These are phyloP conservation scores for Solenopsis fugax DNA, from an alignment of 1,140 invertebrate species.

Conservation along the genomic window DNA sequence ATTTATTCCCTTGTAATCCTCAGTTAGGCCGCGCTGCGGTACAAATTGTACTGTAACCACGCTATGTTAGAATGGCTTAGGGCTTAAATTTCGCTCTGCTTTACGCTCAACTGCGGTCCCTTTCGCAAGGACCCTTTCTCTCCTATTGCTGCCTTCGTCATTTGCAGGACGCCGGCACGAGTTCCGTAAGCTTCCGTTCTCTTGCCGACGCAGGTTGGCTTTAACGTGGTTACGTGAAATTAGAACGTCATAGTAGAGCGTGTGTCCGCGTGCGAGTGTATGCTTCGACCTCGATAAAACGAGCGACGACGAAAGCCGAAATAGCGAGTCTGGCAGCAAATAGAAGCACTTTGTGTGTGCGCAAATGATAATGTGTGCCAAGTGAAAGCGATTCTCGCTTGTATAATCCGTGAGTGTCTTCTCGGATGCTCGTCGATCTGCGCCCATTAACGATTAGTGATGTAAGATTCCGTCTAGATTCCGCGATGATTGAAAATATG, in stretches of 20 bases:
- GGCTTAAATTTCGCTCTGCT: slow-evolving; percentile 48
- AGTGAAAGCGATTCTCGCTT: slow-evolving; percentile 71
- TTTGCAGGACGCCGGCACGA: slow-evolving; percentile 15
- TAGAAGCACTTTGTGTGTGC: slow-evolving; percentile 37
- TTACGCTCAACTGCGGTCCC: slow-evolving; percentile 40
- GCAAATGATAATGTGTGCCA: slow-evolving; percentile 51
- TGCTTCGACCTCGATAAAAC: slow-evolving; percentile 65
- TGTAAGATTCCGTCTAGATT: slow-evolving; percentile 17
- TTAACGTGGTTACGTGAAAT: slow-evolving; percentile 72
- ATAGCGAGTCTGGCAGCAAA: slow-evolving; percentile 59
- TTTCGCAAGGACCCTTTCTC: slow-evolving; percentile 20
- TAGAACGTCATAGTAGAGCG: slow-evolving; percentile 73
- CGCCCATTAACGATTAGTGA: not conserved
- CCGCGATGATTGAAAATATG: not conserved
- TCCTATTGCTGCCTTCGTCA: slow-evolving; percentile 9
- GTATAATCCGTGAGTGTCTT: slow-evolving; percentile 54
- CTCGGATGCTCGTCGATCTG: not conserved
- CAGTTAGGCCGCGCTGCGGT: not conserved
- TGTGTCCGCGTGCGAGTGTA: slow-evolving; percentile 25
- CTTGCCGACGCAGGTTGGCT: slow-evolving; percentile 15
- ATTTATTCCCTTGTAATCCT: not conserved
- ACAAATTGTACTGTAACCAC: slow-evolving; percentile 37
- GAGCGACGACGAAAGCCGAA: slow-evolving; percentile 56
- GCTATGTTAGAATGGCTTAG: slow-evolving; percentile 12
- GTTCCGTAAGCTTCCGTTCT: slow-evolving; percentile 52